These are phyloP conservation scores for Acanthopleura granulata DNA, from an alignment of 2,888 invertebrate species.

Conservation along the genomic window DNA sequence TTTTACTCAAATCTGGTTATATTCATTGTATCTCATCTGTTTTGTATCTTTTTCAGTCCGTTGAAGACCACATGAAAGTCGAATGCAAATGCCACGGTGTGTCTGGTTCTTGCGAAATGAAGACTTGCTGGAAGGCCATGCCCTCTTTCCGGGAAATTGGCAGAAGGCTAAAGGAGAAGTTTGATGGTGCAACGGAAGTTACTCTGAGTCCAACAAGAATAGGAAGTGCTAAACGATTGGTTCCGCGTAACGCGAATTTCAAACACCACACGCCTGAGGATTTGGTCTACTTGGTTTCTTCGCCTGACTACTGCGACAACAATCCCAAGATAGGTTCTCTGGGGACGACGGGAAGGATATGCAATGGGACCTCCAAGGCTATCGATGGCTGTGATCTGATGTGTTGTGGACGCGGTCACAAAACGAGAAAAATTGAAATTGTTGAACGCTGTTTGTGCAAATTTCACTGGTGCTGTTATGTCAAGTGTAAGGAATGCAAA, in stretches of 20 bases:
- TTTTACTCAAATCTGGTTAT: no score
- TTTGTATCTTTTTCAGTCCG: conserved; percentile 62
- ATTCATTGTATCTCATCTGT: background rate
- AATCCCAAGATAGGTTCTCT: conserved; percentile 77
- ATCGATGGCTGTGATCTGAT: conserved; percentile 90
- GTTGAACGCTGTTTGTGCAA: conserved; percentile 91
- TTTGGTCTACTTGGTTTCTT: conserved; percentile 92
- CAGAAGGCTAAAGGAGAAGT: conserved; percentile 89
- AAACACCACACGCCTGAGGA: conserved; percentile 90
- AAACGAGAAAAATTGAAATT: conserved; percentile 80
- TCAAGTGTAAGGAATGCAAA: conserved; percentile 90
- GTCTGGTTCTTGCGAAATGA: conserved; percentile 93
- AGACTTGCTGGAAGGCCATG: conserved; percentile 96
- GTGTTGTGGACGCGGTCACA: conserved; percentile 94
- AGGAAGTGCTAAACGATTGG: conserved; percentile 71
- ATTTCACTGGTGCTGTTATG: conserved; percentile 97
- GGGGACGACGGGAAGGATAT: conserved; percentile 73
- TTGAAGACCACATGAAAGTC: conserved; percentile 78
- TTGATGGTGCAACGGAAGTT: conserved; percentile 91
- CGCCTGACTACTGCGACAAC: conserved; percentile 92
- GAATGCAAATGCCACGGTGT: conserved; percentile 95
- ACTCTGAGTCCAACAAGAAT: conserved; percentile 58
- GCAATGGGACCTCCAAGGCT: conserved; percentile 81
- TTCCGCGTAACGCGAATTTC: conserved; percentile 71
- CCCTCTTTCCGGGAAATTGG: conserved; percentile 92